Evolutionary conservation across 2,113 vertebrate species (phyloP).

Genomic region (Dipodomys ordii): DNA sequence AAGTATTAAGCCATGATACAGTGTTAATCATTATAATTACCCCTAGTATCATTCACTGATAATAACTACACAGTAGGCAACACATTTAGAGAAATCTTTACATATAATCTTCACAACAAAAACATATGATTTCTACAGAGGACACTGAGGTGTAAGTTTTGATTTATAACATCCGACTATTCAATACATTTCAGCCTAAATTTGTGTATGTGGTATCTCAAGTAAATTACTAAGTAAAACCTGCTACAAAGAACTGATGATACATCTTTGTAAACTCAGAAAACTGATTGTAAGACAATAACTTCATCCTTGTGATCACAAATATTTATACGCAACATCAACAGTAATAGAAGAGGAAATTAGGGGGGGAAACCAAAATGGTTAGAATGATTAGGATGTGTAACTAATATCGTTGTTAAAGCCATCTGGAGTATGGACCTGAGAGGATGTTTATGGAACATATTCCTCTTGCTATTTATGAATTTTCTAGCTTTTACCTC

Average conservation of each 20-base stretch:
- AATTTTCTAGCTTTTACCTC: not conserved
- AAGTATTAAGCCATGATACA: not conserved
- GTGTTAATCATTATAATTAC: not conserved
- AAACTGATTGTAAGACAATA: conserved; percentile 25
- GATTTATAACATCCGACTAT: not conserved
- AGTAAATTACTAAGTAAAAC: conserved; percentile 18
- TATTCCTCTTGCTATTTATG: not conserved
- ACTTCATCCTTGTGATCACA: not conserved
- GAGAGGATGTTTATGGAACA: not conserved
- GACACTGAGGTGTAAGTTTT: conserved; percentile 29
- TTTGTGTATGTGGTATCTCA: not conserved
- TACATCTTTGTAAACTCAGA: conserved; percentile 3
- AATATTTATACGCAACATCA: not conserved
- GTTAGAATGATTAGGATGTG: not conserved
- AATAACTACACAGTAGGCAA: not conserved
- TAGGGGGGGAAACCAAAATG: not conserved
- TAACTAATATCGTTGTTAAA: not conserved
- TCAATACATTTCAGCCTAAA: not conserved
- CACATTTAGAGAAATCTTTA: not conserved
- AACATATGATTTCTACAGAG: not conserved
- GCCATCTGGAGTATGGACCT: not conserved
- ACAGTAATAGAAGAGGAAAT: not conserved
- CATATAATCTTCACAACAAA: not conserved
- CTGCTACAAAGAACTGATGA: not conserved
- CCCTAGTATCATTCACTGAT: not conserved